Evolutionary conservation across 2,797 vertebrate species (phyloP).

Genomic region (Naso thynnoides): DNA sequence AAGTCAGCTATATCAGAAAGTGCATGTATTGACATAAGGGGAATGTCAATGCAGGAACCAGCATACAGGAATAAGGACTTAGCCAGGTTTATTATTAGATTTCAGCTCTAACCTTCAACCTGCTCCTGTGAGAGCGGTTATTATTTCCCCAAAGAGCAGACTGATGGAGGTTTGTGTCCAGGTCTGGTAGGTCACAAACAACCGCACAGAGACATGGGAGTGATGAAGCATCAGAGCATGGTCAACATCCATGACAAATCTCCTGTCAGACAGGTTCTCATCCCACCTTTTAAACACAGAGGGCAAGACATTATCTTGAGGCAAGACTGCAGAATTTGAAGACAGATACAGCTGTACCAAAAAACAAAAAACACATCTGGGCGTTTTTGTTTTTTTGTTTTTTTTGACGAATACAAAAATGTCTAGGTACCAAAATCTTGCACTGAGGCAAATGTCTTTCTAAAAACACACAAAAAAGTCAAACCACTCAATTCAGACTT

Average conservation of each 20-base stretch:
- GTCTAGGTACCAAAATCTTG: not conserved
- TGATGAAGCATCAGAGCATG: constrained; percentile 63
- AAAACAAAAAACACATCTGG: not conserved
- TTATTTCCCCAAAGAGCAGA: constrained; percentile 54
- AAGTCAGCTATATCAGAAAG: constrained; percentile 54
- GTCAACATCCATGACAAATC: constrained; percentile 73
- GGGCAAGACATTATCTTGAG: constrained; percentile 23
- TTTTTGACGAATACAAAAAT: not conserved
- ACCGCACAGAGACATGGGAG: constrained; percentile 51
- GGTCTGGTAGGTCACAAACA: constrained; percentile 45
- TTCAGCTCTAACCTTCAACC: constrained; percentile 51
- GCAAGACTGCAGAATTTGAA: constrained; percentile 18
- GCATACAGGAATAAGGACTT: constrained; percentile 33
- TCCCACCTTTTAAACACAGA: constrained; percentile 65
- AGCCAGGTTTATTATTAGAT: constrained; percentile 49
- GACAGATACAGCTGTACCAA: not conserved
- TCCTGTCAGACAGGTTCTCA: constrained; percentile 65
- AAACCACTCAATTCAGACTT: not conserved
- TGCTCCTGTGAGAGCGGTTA: constrained; percentile 34
- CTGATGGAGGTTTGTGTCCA: constrained; percentile 33
- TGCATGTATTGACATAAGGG: constrained; percentile 55
- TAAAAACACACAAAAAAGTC: not conserved
- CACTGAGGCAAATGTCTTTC: not conserved
- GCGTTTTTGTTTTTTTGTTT: not conserved
- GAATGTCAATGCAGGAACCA: constrained; percentile 50